Evolutionary conservation across 2,113 vertebrate species (phyloP).

Genomic region (Dinomys branickii): DNA sequence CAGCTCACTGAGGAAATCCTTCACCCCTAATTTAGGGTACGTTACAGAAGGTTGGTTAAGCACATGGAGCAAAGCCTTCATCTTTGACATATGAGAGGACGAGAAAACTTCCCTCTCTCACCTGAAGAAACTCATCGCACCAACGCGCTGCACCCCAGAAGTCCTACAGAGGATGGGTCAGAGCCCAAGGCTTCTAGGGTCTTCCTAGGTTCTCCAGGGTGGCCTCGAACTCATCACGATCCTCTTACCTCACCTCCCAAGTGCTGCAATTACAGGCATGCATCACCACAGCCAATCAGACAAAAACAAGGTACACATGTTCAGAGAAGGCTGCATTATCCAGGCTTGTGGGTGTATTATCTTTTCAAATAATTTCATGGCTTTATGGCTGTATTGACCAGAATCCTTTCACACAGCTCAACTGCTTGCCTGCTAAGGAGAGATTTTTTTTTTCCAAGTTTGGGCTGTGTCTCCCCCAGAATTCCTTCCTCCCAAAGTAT

Average conservation of each 20-base stretch:
- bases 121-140: neutral
- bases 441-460: neutral
- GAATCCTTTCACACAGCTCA: neutral
- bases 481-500: neutral
- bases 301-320: neutral
- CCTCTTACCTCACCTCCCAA: neutral
- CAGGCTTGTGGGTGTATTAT: neutral
- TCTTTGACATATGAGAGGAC: slow-evolving; percentile 1
- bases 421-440: neutral
- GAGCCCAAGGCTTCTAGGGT: neutral
- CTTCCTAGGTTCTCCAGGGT: neutral
- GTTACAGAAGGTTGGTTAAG: neutral
- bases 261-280: neutral
- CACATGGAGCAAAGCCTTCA: neutral
- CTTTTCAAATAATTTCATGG: neutral
- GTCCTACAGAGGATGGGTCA: neutral
- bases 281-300: neutral
- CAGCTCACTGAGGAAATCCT: slow-evolving; percentile 17
- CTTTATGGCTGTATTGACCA: neutral
- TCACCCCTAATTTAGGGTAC: neutral
- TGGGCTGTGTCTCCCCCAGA: neutral
- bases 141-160: neutral
- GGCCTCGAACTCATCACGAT: neutral
- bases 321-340: neutral
- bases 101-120: neutral